Conservation (phyloP, 2,888 invertebrate species). For the Seira sanloemensis region DNA sequence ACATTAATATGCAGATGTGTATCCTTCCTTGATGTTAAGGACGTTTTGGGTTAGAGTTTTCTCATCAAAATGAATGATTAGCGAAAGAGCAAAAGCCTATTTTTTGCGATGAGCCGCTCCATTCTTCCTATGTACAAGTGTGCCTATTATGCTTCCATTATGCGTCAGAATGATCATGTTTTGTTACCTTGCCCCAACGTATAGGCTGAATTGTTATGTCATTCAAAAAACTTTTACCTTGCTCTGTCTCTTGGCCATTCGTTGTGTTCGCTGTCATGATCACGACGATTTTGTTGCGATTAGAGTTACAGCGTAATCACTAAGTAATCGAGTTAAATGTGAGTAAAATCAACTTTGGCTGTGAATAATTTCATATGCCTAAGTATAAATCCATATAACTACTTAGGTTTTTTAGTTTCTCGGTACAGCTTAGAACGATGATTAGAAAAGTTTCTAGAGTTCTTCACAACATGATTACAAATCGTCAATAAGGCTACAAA, state of each 20-base stretch:
- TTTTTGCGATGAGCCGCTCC: neutral
- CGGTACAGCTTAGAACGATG: too few relatives aligned
- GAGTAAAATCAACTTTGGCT: too few relatives aligned
- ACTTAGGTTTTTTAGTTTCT: too few relatives aligned
- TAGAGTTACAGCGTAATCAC: too few relatives aligned
- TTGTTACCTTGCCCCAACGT: constrained; percentile 26
- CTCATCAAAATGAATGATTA: constrained; percentile 33
- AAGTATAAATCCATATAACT: too few relatives aligned
- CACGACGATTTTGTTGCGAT: too few relatives aligned
- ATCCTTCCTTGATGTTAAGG: constrained; percentile 67
- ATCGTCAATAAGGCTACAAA: too few relatives aligned
- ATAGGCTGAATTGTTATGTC: constrained; percentile 56
- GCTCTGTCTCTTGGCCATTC: constrained; percentile 65
- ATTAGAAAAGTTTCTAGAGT: too few relatives aligned
- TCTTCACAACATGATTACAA: too few relatives aligned
- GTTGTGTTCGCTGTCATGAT: constrained; percentile 30
- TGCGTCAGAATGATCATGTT: constrained; percentile 36
- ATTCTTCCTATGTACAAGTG: neutral
- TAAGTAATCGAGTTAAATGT: too few relatives aligned
- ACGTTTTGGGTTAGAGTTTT: constrained; percentile 53
- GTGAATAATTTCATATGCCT: too few relatives aligned
- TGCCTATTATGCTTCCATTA: neutral
- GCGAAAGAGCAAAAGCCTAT: neutral
- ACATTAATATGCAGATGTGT: constrained; percentile 60
- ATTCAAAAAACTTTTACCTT: constrained; percentile 62